phyloP scores from a whole-genome alignment of 2,113 vertebrate species.

The Sylvia atricapilla region DNA sequence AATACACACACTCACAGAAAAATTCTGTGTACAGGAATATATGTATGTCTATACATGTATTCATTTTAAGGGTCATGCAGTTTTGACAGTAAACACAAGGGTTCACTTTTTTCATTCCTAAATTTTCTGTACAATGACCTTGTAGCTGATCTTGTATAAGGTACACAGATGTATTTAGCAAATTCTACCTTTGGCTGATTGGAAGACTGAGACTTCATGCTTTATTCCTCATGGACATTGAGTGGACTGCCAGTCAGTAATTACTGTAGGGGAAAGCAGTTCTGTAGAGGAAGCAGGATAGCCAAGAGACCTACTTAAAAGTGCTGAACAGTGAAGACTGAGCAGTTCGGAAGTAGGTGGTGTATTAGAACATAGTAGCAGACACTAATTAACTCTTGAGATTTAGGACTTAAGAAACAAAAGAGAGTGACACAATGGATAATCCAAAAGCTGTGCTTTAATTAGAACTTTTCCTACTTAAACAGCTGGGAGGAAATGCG shows the following conservation, averaged over 20 bases:
- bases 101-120: background rate
- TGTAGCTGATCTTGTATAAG: background rate
- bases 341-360: background rate
- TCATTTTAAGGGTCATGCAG: background rate
- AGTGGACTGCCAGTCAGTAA: conserved; percentile 4
- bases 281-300: conserved; percentile 56
- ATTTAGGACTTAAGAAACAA: background rate
- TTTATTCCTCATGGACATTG: background rate
- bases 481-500: background rate
- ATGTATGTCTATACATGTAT: background rate
- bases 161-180: background rate
- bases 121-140: background rate
- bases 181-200: background rate
- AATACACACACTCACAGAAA: background rate
- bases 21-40: background rate
- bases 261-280: conserved; percentile 42
- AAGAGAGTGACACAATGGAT: background rate
- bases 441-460: background rate
- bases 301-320: background rate
- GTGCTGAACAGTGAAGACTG: conserved; percentile 2
- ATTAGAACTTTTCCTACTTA: background rate
- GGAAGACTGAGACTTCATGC: background rate
- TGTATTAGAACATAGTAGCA: background rate
- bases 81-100: background rate
- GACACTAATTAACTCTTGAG: background rate